Evolutionary conservation across 2,888 invertebrate genomes (phyloP).

Genomic region (Athrips mouffetella): DNA sequence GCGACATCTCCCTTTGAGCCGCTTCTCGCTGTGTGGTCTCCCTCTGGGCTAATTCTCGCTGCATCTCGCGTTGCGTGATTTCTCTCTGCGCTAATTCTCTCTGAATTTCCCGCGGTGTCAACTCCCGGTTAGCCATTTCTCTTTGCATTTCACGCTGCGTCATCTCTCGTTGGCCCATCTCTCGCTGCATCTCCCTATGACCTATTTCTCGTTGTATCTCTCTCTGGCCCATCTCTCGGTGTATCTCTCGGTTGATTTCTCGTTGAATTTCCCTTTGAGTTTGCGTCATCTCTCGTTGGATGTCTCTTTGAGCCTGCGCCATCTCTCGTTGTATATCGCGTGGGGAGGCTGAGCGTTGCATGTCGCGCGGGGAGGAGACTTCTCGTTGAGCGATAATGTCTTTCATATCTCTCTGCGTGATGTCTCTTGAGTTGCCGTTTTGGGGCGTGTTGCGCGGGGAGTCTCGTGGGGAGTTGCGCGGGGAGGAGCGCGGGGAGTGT

Average conservation of each 20-base stretch:
- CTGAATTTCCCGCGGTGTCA: too few species aligned
- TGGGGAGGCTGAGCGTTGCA: constrained; percentile 22
- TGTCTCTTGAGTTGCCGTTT: constrained; percentile 31
- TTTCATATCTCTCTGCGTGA: constrained; percentile 49
- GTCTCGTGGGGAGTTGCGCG: constrained; percentile 65
- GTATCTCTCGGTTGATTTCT: too few species aligned
- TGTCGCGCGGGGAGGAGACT: constrained; percentile 29
- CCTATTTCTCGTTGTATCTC: not conserved
- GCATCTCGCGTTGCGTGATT: constrained; percentile 3
- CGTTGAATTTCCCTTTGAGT: too few species aligned
- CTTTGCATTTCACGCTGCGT: not conserved
- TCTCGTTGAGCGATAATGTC: too few species aligned
- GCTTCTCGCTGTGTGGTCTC: not conserved
- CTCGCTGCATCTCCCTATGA: too few species aligned
- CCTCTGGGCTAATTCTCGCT: not conserved
- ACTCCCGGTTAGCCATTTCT: not conserved
- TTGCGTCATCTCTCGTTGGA: too few species aligned
- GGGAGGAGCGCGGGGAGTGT: constrained; percentile 60
- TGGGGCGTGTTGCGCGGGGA: constrained; percentile 60
- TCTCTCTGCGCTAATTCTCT: not conserved
- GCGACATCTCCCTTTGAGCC: not conserved
- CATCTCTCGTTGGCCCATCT: not conserved
- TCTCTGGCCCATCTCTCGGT: not conserved
- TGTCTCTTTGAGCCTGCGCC: too few species aligned
- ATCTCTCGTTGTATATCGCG: constrained; percentile 15